These are phyloP conservation scores for Nephrotoma flavescens DNA, from an alignment of 2,888 invertebrate genomes.

Conservation along the genomic window DNA sequence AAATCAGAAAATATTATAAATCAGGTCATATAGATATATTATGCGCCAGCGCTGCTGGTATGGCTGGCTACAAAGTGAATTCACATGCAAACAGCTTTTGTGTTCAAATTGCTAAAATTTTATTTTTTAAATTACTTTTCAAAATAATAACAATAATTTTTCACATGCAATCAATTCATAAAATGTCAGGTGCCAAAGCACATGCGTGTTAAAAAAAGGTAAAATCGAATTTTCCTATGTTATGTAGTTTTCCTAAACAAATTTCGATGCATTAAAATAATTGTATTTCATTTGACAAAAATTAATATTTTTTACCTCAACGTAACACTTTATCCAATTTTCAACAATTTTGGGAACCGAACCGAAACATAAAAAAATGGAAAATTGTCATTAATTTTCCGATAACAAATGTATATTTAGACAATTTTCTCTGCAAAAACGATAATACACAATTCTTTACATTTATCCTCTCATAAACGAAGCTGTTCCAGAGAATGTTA, in stretches of 20 bases:
- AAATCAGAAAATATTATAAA: too few relatives aligned
- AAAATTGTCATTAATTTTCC: neutral
- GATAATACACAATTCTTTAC: neutral
- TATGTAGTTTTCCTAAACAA: neutral
- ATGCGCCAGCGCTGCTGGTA: too few relatives aligned
- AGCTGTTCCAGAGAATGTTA: neutral
- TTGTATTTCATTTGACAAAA: neutral
- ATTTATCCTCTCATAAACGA: neutral
- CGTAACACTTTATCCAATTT: neutral
- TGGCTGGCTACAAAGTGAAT: neutral
- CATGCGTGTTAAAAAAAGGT: neutral
- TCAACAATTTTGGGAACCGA: neutral
- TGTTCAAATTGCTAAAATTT: neutral
- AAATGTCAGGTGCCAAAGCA: neutral
- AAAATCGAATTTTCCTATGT: neutral
- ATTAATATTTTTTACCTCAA: neutral
- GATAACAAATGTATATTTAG: neutral
- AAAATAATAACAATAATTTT: neutral
- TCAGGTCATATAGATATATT: too few relatives aligned
- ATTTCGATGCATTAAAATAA: neutral
- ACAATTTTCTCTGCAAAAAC: neutral
- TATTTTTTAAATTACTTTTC: neutral
- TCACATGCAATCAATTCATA: neutral
- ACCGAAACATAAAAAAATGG: neutral
- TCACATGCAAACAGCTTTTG: neutral